These are phyloP conservation scores for Podotricha telesiphe DNA, from an alignment of 2,888 invertebrate species.

Conservation along the genomic window DNA sequence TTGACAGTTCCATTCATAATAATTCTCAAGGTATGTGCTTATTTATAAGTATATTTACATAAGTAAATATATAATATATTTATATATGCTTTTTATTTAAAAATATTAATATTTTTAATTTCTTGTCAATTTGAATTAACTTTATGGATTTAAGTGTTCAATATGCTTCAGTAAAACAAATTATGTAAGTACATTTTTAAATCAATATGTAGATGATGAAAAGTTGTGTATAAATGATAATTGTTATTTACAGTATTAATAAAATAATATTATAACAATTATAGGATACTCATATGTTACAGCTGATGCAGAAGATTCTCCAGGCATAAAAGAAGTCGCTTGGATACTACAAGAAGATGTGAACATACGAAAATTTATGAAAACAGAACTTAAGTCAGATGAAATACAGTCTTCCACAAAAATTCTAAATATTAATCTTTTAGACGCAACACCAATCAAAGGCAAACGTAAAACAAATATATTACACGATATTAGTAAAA, in stretches of 20 bases:
- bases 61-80: no score
- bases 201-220: not conserved
- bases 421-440: constrained; percentile 50
- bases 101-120: no score
- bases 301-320: constrained; percentile 62
- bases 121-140: not conserved
- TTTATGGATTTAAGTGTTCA: not conserved
- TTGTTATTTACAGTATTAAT: not conserved
- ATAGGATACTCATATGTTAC: constrained; percentile 47
- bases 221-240: not conserved
- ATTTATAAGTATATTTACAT: no score
- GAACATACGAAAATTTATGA: constrained; percentile 59
- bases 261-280: not conserved
- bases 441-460: constrained; percentile 70
- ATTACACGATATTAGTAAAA: constrained; percentile 74
- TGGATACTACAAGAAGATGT: constrained; percentile 69
- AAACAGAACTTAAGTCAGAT: constrained; percentile 52
- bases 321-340: constrained; percentile 50
- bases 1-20: constrained; percentile 74
- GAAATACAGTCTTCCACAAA: constrained; percentile 60
- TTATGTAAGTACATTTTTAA: not conserved
- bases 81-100: no score
- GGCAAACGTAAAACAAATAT: constrained; percentile 61
- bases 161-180: not conserved
- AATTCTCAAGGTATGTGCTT: constrained; percentile 64